Evolutionary conservation across 2,113 vertebrate species (phyloP), one percentile per base, ranked within the genome.

Genomic region (Chlorodrepanis virens): DNA sequence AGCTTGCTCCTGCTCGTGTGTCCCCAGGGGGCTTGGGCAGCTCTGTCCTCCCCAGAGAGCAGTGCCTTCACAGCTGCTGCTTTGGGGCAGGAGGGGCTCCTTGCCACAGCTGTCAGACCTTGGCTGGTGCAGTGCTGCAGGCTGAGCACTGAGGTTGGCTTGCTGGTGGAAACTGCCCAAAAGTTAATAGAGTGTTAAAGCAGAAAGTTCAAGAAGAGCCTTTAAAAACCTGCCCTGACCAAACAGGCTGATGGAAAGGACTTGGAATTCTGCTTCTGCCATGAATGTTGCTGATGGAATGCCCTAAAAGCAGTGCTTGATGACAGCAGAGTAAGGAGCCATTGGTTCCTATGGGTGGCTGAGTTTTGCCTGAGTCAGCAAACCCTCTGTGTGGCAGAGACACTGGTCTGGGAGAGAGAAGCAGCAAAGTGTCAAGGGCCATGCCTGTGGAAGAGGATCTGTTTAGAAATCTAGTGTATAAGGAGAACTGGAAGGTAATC

Each of bases 1-100:
- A 60, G 3, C 28, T 44, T 44, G 33, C 14, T 61, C 6, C 71
- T 3, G 2, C 25, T 29, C 0, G 0, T 7, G 18, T 1, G 0
- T 33, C 37, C 37, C 45, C 0, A 0, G 3, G n/a, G n/a, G 64
- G 3, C n/a, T 72, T 54, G n/a, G 52, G 25, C 39, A 28, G 37
- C 61, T 49, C 29, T n/a, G 29, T 25, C 40, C 71, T 28, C 1
- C 16, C 50, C 37, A 17, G 35, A 4, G 19, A 29, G 54, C 56
- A 35, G 33, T 21, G 64, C 44, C 28, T 39, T 5, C 75, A 7
- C 20, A 24, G 44, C 28, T 2, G 1, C 12, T 8, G 6, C n/a
- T 75, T 35, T 1, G 1, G 60, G 31, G 61, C 37, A 37, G 33
- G 33, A 2, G 45, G 35, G 37, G 57, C n/a, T 10, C 39, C 74